Percentiles rank a stretch among this genome's conserved stretches.
These are phyloP conservation scores for Patella caerulea DNA, from an alignment of 2,888 invertebrate species.

Conservation along the genomic window DNA sequence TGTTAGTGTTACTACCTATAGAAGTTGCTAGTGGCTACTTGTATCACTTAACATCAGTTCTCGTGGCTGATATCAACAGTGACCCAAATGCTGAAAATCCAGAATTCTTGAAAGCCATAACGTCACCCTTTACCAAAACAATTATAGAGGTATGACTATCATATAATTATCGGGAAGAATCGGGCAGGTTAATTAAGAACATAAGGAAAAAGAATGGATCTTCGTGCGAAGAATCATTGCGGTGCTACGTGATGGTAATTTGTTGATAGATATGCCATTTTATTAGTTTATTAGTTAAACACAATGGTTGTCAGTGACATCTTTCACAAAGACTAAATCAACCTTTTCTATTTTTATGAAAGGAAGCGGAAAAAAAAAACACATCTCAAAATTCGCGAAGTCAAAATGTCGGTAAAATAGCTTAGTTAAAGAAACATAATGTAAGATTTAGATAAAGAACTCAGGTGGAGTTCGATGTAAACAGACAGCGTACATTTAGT, in stretches of 20 bases:
- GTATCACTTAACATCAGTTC: constrained; percentile 61
- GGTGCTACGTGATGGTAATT: too few species aligned
- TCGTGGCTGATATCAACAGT: constrained; percentile 61
- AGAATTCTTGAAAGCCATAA: constrained; percentile 71
- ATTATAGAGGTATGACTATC: constrained; percentile 62
- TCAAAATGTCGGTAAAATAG: too few species aligned
- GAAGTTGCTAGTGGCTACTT: constrained; percentile 69
- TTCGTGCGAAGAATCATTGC: too few species aligned
- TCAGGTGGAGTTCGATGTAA: too few species aligned
- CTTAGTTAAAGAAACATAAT: too few species aligned
- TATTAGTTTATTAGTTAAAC: neutral
- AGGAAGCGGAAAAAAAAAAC: too few species aligned
- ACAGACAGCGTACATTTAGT: too few species aligned
- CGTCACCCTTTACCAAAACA: constrained; percentile 72
- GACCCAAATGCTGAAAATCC: constrained; percentile 42
- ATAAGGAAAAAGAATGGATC: too few species aligned
- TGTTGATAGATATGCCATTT: neutral
- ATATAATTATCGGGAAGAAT: too few species aligned
- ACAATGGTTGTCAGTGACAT: constrained; percentile 31
- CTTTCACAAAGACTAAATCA: neutral
- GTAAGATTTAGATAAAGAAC: too few species aligned
- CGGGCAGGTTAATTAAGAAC: too few species aligned
- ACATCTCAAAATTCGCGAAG: too few species aligned
- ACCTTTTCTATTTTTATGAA: neutral
- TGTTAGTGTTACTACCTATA: constrained; percentile 73